Percentiles rank a stretch among this genome's conserved stretches.
Evolutionary conservation across 2,888 invertebrate species (phyloP).

Genomic region (Onthophagus sagittarius): DNA sequence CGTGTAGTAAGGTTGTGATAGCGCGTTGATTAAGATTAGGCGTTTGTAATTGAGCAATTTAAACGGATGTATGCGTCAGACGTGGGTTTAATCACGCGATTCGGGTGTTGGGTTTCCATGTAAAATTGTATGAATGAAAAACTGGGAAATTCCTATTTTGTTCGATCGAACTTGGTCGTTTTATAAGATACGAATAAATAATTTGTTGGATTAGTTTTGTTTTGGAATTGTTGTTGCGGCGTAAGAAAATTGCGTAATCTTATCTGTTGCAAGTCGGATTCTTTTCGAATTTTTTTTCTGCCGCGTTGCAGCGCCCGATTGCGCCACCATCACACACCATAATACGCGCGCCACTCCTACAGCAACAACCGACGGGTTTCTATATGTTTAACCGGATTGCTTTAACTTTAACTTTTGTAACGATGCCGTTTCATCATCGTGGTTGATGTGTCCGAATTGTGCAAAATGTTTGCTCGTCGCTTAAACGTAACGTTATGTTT

Average conservation of each 20-base stretch:
- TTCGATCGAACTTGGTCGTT: no score
- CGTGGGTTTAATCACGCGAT: neutral
- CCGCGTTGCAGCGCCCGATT: neutral
- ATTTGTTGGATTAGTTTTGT: no score
- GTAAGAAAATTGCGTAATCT: neutral
- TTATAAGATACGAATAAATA: no score
- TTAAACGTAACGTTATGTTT: no score
- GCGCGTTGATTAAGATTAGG: neutral
- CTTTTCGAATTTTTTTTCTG: neutral
- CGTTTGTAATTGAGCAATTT: neutral
- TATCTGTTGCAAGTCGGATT: neutral
- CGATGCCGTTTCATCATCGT: neutral
- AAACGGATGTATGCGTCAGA: neutral
- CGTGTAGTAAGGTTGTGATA: neutral
- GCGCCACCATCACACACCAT: neutral
- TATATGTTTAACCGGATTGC: neutral
- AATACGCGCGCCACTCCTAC: neutral
- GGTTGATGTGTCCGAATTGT: neutral
- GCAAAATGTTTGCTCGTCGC: neutral
- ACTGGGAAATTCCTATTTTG: neutral
- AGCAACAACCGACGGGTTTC: neutral
- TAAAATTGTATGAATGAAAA: neutral
- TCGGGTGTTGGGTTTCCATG: neutral
- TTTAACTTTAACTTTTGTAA: neutral
- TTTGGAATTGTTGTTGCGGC: no score